Evolutionary conservation across 2,113 vertebrate species (phyloP).

Genomic region (Neofelis nebulosa): DNA sequence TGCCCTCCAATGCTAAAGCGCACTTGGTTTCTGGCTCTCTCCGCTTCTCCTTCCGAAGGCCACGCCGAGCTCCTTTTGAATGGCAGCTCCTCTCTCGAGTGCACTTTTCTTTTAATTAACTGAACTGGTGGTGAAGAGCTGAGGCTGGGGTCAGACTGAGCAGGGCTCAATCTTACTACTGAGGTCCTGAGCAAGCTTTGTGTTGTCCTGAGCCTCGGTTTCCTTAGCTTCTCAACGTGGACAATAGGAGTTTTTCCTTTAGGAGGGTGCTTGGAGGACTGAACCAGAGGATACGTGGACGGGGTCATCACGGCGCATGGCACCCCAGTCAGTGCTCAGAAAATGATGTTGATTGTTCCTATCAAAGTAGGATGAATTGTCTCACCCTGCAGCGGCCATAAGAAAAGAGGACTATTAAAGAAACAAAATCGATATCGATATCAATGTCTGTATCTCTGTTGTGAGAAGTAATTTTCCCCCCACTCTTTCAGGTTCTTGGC

Average conservation of each 20-base stretch:
- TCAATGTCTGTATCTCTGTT: not conserved
- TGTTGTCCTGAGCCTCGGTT: not conserved
- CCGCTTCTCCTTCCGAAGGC: not conserved
- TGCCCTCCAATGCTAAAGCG: not conserved
- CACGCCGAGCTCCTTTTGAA: accelerated
- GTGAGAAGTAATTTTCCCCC: not conserved
- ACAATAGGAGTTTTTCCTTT: not conserved
- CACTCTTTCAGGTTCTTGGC: not conserved
- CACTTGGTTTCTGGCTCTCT: not conserved
- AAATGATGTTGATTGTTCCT: not conserved
- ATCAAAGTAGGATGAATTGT: not conserved
- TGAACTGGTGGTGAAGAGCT: not conserved
- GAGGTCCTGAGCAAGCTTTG: not conserved
- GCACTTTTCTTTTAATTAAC: not conserved
- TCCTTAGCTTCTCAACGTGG: not conserved
- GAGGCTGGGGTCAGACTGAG: not conserved
- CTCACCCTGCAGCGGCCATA: not conserved
- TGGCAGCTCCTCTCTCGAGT: not conserved
- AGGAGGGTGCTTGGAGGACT: not conserved
- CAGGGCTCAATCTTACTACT: not conserved
- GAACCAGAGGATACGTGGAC: not conserved
- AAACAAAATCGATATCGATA: not conserved
- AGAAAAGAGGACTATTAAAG: not conserved
- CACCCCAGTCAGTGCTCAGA: not conserved
- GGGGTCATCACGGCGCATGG: not conserved